Evolutionary conservation across 2,888 invertebrate species (phyloP), one percentile per base, ranked within the genome.

Genomic region (Lasioglossum marginatum): DNA sequence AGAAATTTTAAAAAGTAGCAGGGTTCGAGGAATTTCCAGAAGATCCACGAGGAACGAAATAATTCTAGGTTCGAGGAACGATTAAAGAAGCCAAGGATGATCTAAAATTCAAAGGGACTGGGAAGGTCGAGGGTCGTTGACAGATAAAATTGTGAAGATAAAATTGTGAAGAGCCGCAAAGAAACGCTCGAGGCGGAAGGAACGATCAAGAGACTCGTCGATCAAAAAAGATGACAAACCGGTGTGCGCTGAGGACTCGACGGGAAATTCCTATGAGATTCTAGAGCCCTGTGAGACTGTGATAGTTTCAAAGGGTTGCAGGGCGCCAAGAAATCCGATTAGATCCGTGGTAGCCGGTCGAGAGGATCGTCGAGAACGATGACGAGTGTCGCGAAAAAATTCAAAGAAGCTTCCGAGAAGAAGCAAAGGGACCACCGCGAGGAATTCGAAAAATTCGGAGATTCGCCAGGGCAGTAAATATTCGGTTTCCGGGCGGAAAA

Each of bases 261-360:
- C 23, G 2, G 66, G 66, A 31, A 66, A 66, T 66, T 66, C 31
- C 31, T 60, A 5, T 2, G 31, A 31, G 66, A 31, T 66, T 34
- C 31, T 31, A 60, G 27, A 27, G 27, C 60, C 14, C 12, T 27
- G 60, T 12, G 14, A 31, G 66, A 16, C 31, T 31, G 31, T 19
- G 8, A 19, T 4, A 6, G 34, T 66, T 16, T 66, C 66, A 66
- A 66, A 66, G 66, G 31, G 66, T 34, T 66, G 31, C 19, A 31
- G 31, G 66, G 66, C 34, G 66, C 66, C 66, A 66, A 66, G 66
- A 66, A 34, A 66, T 66, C 66, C 66, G 66, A 66, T 66, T 66
- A 34, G 66, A 66, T 34, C 6, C 66, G 66, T 8, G 66, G 31
- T 14, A 8, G 14, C 31, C 6, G 31, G 19, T 16, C 5, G 34